A percentile compares a stretch with the other conserved stretches of the same genome.
phyloP scores from a whole-genome alignment of 2,797 vertebrate genomes.

The Leptodactylus fallax region DNA sequence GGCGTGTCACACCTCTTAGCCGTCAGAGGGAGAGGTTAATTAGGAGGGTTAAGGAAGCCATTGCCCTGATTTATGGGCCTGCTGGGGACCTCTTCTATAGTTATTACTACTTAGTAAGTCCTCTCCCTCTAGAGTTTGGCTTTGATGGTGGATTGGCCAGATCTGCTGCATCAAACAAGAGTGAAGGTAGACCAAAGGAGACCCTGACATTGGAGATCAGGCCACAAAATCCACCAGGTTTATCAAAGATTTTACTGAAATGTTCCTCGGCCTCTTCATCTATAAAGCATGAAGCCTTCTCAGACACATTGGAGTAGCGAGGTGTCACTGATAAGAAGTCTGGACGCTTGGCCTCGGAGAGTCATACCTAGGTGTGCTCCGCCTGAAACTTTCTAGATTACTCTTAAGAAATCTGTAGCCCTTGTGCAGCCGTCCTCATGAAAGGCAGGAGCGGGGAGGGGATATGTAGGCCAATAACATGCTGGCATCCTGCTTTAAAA shows the following conservation, averaged over 20 bases:
- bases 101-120: slow-evolving; percentile 67
- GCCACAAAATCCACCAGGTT: slow-evolving; percentile 24
- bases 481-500: no score
- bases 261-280: slow-evolving; percentile 22
- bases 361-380: not conserved
- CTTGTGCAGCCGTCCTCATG: not conserved
- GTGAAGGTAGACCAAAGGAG: slow-evolving; percentile 17
- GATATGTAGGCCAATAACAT: no score
- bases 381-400: not conserved
- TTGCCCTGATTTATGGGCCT: slow-evolving; percentile 77
- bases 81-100: slow-evolving; percentile 72
- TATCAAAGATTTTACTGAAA: slow-evolving; percentile 32
- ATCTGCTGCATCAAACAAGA: slow-evolving; percentile 32
- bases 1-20: slow-evolving; percentile 75
- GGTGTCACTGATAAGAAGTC: slow-evolving; percentile 27
- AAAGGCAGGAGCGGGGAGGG: not conserved
- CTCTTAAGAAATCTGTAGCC: not conserved
- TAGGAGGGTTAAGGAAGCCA: slow-evolving; percentile 78
- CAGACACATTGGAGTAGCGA: not conserved
- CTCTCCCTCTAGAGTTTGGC: slow-evolving; percentile 66
- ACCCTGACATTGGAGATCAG: slow-evolving; percentile 4
- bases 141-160: slow-evolving; percentile 65
- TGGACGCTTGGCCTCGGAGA: not conserved
- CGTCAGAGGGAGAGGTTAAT: slow-evolving; percentile 82
- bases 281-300: slow-evolving; percentile 18